phyloP scores from a whole-genome alignment of 2,888 invertebrate genomes.

The Apamea sordens region DNA sequence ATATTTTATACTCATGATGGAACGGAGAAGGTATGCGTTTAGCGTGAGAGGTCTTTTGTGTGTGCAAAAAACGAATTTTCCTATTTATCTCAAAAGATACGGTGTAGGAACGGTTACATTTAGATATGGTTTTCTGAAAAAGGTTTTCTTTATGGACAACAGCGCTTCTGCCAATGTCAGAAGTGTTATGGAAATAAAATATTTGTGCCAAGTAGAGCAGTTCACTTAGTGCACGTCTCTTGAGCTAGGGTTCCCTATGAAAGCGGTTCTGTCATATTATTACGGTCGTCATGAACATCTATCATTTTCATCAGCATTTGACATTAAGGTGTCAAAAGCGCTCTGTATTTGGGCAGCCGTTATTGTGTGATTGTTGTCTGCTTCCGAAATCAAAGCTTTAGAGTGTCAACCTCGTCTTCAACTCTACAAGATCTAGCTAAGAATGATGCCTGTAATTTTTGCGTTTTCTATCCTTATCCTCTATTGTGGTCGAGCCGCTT shows the following conservation, averaged over 20 bases:
- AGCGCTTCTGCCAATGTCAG: not conserved
- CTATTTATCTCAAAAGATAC: not conserved
- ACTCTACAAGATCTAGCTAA: too few relatives aligned
- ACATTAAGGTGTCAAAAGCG: not conserved
- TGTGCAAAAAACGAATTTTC: not conserved
- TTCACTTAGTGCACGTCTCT: too few relatives aligned
- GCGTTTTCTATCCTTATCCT: not conserved
- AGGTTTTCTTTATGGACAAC: not conserved
- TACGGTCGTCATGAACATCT: not conserved
- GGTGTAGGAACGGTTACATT: not conserved
- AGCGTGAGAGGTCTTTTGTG: not conserved
- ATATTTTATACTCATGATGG: not conserved
- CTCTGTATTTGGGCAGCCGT: not conserved
- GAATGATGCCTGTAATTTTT: too few relatives aligned
- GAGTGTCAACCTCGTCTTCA: not conserved
- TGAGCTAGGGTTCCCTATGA: not conserved
- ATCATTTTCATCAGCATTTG: not conserved
- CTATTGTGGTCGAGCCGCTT: not conserved
- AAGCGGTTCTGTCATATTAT: not conserved
- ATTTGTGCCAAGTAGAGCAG: not conserved
- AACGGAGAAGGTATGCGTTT: not conserved
- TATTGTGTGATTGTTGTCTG: not conserved
- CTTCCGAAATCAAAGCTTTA: not conserved
- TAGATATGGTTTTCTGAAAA: not conserved
- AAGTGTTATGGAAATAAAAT: not conserved